Evolutionary conservation across 2,888 invertebrate genomes (phyloP), one percentile per base, ranked within the genome.

Genomic region (Hyposoter didymator): DNA sequence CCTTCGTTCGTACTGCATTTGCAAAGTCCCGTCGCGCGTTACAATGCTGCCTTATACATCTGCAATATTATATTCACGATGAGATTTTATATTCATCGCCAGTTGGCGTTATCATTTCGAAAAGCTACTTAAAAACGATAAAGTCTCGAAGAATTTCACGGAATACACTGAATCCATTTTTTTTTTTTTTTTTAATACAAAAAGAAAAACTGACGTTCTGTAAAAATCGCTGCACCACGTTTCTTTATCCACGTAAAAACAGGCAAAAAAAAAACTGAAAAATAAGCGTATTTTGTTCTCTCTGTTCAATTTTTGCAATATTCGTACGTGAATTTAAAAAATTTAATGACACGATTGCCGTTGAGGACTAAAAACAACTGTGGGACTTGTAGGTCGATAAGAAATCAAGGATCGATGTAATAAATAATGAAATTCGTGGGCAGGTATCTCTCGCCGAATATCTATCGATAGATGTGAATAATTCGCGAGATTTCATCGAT

Each of bases 391-490:
- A 7, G 66, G 17, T 55, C 47, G 28, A 64, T 49, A 59, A 78
- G 52, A 43, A 28, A 67, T 59, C 45, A 17, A 2, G 17, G 28
- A 59, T 59, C 45, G 14, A 70, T 59, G 7, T 12, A 14, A 70
- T 67, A 69, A 78, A 49, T 85, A 39, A 64, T 0, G 22, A 82
- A 64, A 82, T 74, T 75, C 55, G 17, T 32, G 14, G 10, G 28
- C 14, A 22, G 55, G 5, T 73, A 85, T 82, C 69, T 47, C 49
- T 35, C 6, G 5, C 19, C 32, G 70, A 78, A 73, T 79, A 81
- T 85, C 72, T 79, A 85, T 85, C 85, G 85, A 85, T 76, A 35
- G 67, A 82, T 82, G 76, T 76, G 79, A 79, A 82, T 80, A 78
- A 85, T 83, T 83, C 67, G 28, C 75, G 10, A 85, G 82, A 85